phyloP scores from a whole-genome alignment of 2,113 vertebrate genomes.

The Oxygymnocypris stewartii region DNA sequence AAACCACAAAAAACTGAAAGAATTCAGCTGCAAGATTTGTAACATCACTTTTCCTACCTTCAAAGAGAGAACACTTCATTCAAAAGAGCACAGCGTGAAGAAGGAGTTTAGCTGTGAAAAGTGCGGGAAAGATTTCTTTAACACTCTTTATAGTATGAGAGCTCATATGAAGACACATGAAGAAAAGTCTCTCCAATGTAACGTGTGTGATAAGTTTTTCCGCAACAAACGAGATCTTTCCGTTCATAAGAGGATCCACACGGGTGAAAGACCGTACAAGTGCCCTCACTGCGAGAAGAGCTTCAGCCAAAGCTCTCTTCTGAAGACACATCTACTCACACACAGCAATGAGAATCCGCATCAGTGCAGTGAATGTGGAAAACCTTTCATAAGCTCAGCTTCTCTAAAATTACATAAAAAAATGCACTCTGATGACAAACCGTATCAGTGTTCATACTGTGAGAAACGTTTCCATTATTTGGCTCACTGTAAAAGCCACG shows the following conservation, averaged over 20 bases:
- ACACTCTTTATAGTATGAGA: neutral
- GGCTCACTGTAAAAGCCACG: accelerated
- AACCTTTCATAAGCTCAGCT: neutral
- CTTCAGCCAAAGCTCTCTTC: neutral
- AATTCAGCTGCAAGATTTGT: neutral
- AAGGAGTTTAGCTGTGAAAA: neutral
- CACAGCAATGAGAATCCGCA: too few species aligned
- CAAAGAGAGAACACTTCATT: neutral
- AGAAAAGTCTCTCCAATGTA: neutral
- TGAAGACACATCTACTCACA: neutral
- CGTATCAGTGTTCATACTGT: neutral
- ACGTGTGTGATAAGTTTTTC: neutral
- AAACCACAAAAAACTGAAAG: neutral
- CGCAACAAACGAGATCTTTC: neutral
- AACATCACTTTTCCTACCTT: neutral
- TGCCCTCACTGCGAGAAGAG: constrained; percentile 38
- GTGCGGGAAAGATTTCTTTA: neutral
- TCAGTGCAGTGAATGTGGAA: neutral
- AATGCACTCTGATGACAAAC: neutral
- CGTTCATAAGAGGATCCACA: neutral
- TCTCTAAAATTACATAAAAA: neutral
- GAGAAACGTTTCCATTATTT: neutral
- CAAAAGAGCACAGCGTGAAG: neutral
- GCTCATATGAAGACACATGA: neutral
- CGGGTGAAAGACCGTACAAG: neutral